phyloP scores from a whole-genome alignment of 2,797 vertebrate species.

The Gallinago stenura region DNA sequence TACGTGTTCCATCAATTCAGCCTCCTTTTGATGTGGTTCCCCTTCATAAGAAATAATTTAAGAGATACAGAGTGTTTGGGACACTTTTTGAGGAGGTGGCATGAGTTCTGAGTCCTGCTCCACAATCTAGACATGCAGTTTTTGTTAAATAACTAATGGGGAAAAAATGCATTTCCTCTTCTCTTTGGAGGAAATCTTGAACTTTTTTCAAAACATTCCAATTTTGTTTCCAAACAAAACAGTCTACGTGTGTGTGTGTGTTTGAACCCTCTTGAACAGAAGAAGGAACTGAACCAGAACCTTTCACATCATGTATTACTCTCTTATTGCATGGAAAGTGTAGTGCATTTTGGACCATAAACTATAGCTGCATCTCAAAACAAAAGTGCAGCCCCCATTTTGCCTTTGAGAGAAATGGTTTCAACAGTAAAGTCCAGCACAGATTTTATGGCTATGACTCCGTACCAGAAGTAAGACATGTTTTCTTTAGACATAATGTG shows the following conservation, averaged over 20 bases:
- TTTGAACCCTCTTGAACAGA: neutral
- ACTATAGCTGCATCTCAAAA: neutral
- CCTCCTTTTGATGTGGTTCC: neutral
- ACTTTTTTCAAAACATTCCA: neutral
- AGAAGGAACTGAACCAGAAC: neutral
- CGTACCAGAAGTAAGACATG: neutral
- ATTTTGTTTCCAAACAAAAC: neutral
- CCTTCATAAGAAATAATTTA: neutral
- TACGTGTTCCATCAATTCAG: neutral
- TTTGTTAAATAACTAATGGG: neutral
- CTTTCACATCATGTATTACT: neutral
- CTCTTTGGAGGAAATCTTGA: neutral
- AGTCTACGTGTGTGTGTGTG: neutral
- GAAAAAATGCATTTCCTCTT: neutral
- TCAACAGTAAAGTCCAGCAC: neutral
- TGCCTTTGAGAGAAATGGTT: neutral
- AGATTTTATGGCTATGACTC: neutral
- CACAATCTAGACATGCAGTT: neutral
- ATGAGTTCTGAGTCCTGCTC: neutral
- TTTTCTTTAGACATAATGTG: neutral
- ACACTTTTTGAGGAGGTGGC: neutral
- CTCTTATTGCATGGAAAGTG: neutral
- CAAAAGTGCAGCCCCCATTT: neutral
- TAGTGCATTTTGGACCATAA: neutral
- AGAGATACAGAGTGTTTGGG: neutral